Evolutionary conservation across 2,888 invertebrate genomes (phyloP), one percentile per base, ranked within the genome.

Genomic region (Molanna angustata): DNA sequence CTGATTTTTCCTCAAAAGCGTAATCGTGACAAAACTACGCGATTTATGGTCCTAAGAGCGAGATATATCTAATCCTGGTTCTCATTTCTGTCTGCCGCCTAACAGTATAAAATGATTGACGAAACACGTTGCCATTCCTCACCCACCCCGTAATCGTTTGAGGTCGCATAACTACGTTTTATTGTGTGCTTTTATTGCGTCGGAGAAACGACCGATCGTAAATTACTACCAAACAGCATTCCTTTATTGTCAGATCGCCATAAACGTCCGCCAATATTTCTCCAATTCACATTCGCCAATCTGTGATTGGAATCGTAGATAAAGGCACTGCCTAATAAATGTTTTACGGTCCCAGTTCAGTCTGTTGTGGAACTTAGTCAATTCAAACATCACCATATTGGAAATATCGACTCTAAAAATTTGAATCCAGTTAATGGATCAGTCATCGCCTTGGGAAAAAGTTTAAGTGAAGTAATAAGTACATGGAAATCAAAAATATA

Each of bases 241-340:
- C 14, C 16, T n/a, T 46, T 46, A 46, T 46, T 37, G 46, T 21
- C 22, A 18, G 7, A 18, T 16, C 18, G 37, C 37, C 17, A 37
- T 46, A 46, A n/a, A 46, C 37, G 37, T 37, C 22, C 17, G 46
- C 37, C 33, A 13, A 46, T 46, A 46, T 46, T 46, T 46, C 37
- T 43, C 18, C 46, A 14, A 46, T 46, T 46, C 46, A 21, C 46
- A 50, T 43, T 50, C 44, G 33, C 33, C 14, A 17, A 11, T 37
- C 21, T 40, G 51, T 51, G 51, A 31, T 44, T 32, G 45, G 51
- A 40, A 51, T 51, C 45, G 33, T 31, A 31, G 51, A 51, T 45
- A 45, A 51, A 39, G 27, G 32, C 51, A 40, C 39, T 14, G 37
- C 33, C 49, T 51, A 51, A 51, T 51, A 51, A 51, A 51, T 51